Base-by-base conservation (phyloP, 2,113 vertebrate genomes). In the Colistium nudipinnis region DNA sequence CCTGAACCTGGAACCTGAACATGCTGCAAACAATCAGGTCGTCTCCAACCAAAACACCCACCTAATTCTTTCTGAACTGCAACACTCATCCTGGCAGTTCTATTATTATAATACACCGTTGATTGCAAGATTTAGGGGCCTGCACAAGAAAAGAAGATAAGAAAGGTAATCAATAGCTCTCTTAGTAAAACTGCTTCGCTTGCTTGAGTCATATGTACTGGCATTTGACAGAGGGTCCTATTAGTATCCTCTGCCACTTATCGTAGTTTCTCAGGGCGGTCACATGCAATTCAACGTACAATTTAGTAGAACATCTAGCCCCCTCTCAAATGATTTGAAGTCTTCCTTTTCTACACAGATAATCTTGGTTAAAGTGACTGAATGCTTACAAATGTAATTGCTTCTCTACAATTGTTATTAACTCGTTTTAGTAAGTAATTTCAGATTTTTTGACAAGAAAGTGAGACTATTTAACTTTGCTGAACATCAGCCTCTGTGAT, bases 1-100 rank as follows among this genome's bases (percentile, higher is more conserved):
- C 96, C 31, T 98, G 95, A 99, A 83, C 51, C 66, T 30, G 91
- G 83, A 93, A 59, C 96, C 27, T 97, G 95, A 98, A 84, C 54
- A 62, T 28, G 48, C 67, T 8, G 11, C 27, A 54, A 52, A 11
- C 47, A 74, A 73, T 44, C 36, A 84, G 11, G 57, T 79, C 43
- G 19, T 25, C 27, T 48, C 8, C 16, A 14, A 17, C 28, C 49
- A 33, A 6, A 17, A 19, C 41, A 45, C 51, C 12, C 38, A 39
- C 31, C 4, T 19, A 24, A 38, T 51, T 38, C 27, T 28, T 11
- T 27, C 47, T 11, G 41, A 53, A 74, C 60, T 55, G 33, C 20
- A 70, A 24, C 41, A 6, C 47, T n/a, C 8, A 4, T 25, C 47
- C 9, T 9, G 20, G 6, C 25, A 78, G 47, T 54, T 45, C 36